Base-by-base conservation (phyloP, 2,888 invertebrate species). In the Apodemia mormo region DNA sequence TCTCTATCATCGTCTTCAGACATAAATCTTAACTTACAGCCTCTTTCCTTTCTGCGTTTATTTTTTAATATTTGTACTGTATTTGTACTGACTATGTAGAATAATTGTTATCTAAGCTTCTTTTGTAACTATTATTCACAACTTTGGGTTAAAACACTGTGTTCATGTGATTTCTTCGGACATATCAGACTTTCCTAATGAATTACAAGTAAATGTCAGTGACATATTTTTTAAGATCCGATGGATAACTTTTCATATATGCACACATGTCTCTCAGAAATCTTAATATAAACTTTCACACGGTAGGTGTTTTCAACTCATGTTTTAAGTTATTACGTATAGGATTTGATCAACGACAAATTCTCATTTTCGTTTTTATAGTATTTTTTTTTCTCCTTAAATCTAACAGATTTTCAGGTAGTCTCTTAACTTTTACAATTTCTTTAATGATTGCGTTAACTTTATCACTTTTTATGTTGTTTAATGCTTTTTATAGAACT, bases 341-440 rank as follows among this genome's bases (percentile, higher is more conserved):
- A 45, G 33, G 70, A 14, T 67, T 52, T 69, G 49, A 54, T 37
- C 12, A 79, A 49, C 5, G 14, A 14, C 49, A 14, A 49, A 49
- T 49, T 69, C 78, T 76, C 56, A 71, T 81, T 71, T 83, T 80
- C 4, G 80, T 83, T 73, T 76, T 83, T 2, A 84, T 77, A 14
- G 80, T 84, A 80, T 74, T 77, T 81, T 78, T 73, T 80, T 84
- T 72, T 85, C 79, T 84, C 82, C 12, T 73, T 75, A 9, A 85
- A 70, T 30, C 79, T 82, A 2, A 85, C 86, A 70, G 85, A 37
- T 85, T 82, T 30, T 22, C 22, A 22, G 77, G 72, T 14, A 76
- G 56, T 69, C 81, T 80, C 9, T 75, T 80, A 2, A 86, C 75
- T 73, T 79, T 85, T 1, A 83, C 77, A n/a, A 81, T 78, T 76